A percentile compares a stretch with the other conserved stretches of the same genome.
These are phyloP conservation scores for Pyrochroa serraticornis DNA, from an alignment of 2,888 invertebrate species.

Conservation along the genomic window DNA sequence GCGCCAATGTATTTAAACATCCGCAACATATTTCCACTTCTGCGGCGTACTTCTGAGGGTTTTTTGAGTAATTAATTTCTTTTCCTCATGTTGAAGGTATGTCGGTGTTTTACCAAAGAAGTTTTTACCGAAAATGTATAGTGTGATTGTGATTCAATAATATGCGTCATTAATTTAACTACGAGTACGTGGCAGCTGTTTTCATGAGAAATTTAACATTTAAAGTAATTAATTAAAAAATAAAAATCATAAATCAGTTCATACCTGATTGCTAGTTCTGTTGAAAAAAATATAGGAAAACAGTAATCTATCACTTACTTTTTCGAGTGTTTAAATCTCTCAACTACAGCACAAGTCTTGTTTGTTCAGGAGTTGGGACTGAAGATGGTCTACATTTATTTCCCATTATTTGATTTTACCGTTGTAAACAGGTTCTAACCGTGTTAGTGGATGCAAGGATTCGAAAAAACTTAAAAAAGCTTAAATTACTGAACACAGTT, in stretches of 20 bases:
- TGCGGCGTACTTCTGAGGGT: conserved; percentile 13
- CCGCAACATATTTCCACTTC: conserved; percentile 11
- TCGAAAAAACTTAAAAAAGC: too few species aligned
- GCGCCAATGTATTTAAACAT: conserved; percentile 19
- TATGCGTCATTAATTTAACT: too few species aligned
- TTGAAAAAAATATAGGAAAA: conserved; percentile 2
- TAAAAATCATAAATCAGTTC: too few species aligned
- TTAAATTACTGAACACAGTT: too few species aligned
- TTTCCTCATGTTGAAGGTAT: conserved; percentile 4
- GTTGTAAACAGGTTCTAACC: too few species aligned
- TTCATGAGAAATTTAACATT: too few species aligned
- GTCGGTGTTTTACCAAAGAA: conserved; percentile 1
- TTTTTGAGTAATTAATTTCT: conserved; percentile 4
- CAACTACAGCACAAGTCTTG: conserved; percentile 21
- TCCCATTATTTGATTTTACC: too few species aligned
- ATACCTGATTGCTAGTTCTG: neutral
- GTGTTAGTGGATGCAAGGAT: too few species aligned
- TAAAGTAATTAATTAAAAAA: too few species aligned
- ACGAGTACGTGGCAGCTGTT: too few species aligned
- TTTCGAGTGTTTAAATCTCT: conserved; percentile 18
- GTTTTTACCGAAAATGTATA: too few species aligned
- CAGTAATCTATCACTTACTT: neutral
- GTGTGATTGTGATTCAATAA: too few species aligned
- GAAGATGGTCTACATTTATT: neutral
- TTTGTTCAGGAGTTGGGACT: conserved; percentile 29